Conservation (phyloP, 2,888 invertebrate species). For the Palloptera scutellata region DNA sequence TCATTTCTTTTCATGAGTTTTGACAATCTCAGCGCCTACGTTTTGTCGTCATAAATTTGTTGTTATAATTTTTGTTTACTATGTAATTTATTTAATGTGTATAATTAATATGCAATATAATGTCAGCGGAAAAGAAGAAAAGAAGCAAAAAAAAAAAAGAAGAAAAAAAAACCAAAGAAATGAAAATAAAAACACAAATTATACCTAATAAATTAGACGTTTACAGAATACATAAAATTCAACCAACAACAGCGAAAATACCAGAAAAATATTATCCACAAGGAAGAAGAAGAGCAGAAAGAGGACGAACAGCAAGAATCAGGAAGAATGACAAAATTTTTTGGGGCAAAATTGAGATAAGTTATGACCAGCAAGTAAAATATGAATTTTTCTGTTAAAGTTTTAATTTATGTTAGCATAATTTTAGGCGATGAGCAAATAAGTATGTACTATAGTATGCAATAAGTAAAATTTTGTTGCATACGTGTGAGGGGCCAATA, state of each 20-base stretch:
- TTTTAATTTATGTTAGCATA: no score
- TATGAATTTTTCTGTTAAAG: no score
- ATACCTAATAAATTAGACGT: conserved; percentile 48
- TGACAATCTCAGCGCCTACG: conserved; percentile 41
- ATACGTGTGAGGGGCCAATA: no score
- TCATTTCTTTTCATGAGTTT: conserved; percentile 27
- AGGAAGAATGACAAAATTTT: no score
- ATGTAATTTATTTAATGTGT: conserved; percentile 35
- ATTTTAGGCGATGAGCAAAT: no score
- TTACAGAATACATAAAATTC: conserved; percentile 38
- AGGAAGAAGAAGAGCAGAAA: no score
- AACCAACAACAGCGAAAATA: no score
- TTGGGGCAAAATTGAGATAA: no score
- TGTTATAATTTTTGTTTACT: conserved; percentile 36
- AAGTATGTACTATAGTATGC: no score
- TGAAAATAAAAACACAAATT: conserved; percentile 43
- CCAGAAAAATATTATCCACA: no score
- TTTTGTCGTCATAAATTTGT: conserved; percentile 40
- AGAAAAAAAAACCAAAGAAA: conserved; percentile 27
- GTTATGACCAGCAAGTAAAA: neutral
- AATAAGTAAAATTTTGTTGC: no score
- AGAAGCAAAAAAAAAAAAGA: conserved; percentile 19
- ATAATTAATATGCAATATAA: conserved; percentile 52
- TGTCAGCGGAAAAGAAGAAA: conserved; percentile 18
- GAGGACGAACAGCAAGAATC: no score